These are phyloP conservation scores for Axea sp. DNA, from an alignment of 2,888 invertebrate genomes.

Conservation along the genomic window DNA sequence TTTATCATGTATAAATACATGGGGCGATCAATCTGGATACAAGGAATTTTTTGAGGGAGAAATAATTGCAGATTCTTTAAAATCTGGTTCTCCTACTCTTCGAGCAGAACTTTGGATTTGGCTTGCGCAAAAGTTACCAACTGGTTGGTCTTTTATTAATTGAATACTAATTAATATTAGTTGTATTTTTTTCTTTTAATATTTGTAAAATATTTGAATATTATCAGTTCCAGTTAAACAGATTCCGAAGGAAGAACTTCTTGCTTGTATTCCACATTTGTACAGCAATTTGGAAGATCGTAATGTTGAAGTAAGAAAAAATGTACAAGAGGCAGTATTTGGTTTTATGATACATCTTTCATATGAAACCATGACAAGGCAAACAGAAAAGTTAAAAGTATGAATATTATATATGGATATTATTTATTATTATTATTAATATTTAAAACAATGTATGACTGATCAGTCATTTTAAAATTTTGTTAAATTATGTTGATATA, in stretches of 20 bases:
- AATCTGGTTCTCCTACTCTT: conserved; percentile 90
- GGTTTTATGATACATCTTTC: conserved; percentile 96
- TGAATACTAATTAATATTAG: too few relatives aligned
- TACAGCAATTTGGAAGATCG: conserved; percentile 94
- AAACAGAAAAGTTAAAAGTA: conserved; percentile 89
- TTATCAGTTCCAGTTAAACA: conserved; percentile 83
- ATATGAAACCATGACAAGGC: conserved; percentile 88
- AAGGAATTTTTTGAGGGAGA: conserved; percentile 93
- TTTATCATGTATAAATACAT: conserved; percentile 90
- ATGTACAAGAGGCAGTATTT: conserved; percentile 92
- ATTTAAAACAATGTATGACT: too few relatives aligned
- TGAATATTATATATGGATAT: too few relatives aligned
- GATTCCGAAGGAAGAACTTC: conserved; percentile 90
- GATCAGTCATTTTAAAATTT: too few relatives aligned
- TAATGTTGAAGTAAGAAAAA: conserved; percentile 93
- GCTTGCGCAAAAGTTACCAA: conserved; percentile 90
- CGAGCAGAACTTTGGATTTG: conserved; percentile 91
- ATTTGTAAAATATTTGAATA: too few relatives aligned
- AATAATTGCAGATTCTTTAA: conserved; percentile 92
- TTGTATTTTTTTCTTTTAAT: too few relatives aligned
- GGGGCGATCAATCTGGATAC: conserved; percentile 90
- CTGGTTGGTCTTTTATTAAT: conserved; percentile 80
- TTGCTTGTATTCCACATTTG: conserved; percentile 87
- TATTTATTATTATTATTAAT: too few relatives aligned
- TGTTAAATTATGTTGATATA: too few relatives aligned